A percentile compares a stretch with the other conserved stretches of the same genome.
phyloP scores from a whole-genome alignment of 1,140 invertebrate genomes.

The Reticulitermes speratus region DNA sequence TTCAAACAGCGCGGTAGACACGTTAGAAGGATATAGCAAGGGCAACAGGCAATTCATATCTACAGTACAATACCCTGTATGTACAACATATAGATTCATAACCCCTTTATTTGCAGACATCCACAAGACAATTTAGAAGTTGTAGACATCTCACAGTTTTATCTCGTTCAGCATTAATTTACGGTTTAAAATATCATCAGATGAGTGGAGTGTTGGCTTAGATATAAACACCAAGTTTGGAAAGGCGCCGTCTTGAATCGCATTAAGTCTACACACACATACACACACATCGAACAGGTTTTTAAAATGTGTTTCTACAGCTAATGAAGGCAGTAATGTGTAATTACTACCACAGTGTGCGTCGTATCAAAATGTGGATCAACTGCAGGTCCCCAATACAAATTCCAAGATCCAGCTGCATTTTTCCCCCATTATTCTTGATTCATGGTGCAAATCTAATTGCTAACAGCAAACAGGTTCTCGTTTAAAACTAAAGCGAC shows the following conservation, averaged over 20 bases:
- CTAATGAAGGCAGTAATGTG: conserved; percentile 18
- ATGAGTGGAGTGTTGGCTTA: background rate
- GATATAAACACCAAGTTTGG: no score
- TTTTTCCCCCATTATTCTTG: background rate
- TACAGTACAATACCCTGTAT: no score
- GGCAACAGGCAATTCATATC: no score
- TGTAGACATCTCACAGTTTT: no score
- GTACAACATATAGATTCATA: no score
- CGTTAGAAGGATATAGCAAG: no score
- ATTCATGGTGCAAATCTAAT: background rate
- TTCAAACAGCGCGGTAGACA: no score
- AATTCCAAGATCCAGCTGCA: background rate
- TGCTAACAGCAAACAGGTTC: background rate
- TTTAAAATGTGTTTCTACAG: background rate
- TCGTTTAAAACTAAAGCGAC: background rate
- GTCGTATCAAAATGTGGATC: background rate
- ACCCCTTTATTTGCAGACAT: no score
- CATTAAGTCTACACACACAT: background rate
- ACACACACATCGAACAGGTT: background rate
- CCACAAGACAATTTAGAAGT: no score
- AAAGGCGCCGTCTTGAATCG: background rate
- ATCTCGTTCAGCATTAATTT: no score
- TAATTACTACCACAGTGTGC: background rate
- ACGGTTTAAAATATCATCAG: background rate
- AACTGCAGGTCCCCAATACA: background rate